Evolutionary conservation across 2,797 vertebrate species (phyloP).

Genomic region (Ctenopoma kingsleyae): DNA sequence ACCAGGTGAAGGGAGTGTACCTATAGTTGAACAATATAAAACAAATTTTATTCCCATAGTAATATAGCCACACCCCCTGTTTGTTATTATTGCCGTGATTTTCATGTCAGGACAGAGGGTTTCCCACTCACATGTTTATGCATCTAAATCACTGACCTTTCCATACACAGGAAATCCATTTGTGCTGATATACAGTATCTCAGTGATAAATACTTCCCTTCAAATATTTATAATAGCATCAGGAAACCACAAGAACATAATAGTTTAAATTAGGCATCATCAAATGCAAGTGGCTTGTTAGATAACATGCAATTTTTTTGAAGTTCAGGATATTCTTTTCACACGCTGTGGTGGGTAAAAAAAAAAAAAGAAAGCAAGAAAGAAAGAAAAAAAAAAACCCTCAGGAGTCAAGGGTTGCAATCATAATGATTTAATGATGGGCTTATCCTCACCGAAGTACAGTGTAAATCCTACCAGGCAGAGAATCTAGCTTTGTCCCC

Average conservation of each 20-base stretch:
- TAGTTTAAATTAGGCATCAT: slow-evolving; percentile 83
- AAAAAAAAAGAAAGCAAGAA: slow-evolving; percentile 39
- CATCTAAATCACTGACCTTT: slow-evolving; percentile 82
- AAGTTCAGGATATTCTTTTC: slow-evolving; percentile 62
- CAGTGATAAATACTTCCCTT: slow-evolving; percentile 86
- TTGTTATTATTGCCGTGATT: slow-evolving; percentile 55
- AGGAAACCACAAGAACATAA: slow-evolving; percentile 84
- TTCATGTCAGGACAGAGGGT: slow-evolving; percentile 63
- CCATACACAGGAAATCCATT: slow-evolving; percentile 85
- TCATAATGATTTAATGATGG: slow-evolving; percentile 82
- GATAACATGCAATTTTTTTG: slow-evolving; percentile 70
- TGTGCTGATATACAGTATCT: slow-evolving; percentile 84
- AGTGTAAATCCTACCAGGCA: slow-evolving; percentile 75
- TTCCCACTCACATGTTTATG: slow-evolving; percentile 81
- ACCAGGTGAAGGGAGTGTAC: slow-evolving; percentile 22
- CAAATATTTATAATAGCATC: slow-evolving; percentile 87
- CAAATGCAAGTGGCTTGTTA: slow-evolving; percentile 76
- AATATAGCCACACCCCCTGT: slow-evolving; percentile 40
- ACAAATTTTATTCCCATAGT: slow-evolving; percentile 11
- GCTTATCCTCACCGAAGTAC: slow-evolving; percentile 69
- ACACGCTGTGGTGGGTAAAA: slow-evolving; percentile 62
- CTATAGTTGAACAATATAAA: not conserved
- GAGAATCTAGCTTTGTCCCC: slow-evolving; percentile 74
- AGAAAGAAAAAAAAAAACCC: slow-evolving; percentile 37
- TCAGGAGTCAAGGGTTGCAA: slow-evolving; percentile 72